Base-by-base conservation (phyloP, 2,797 vertebrate genomes). In the Xerus rutilus region DNA sequence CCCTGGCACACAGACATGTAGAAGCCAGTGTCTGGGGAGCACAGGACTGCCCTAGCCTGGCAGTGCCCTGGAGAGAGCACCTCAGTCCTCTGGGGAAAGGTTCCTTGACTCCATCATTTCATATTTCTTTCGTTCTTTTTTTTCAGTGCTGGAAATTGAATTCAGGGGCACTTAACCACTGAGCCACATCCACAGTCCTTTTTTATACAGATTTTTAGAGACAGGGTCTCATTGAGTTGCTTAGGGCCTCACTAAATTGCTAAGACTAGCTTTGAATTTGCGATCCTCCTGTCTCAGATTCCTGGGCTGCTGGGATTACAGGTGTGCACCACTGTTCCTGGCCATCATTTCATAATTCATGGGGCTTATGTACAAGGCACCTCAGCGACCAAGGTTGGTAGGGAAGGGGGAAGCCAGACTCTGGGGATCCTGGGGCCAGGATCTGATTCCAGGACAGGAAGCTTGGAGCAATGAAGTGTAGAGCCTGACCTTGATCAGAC, bases 361-460 rank as follows among this genome's bases (percentile, higher is more conserved):
- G n/a, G 67, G 32, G 43, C 39, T 83, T 72, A 10, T 45, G 18
- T 32, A 69, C 9, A 69, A 78, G 78, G 59, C 59, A 73, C 74
- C 69, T 96, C 83, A 39, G 84, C 43, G 70, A 59, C 82, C 65
- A 35, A 15, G 23, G 82, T 62, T 91, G 43, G n/a, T 83, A 20
- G 54, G 57, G 47, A 88, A 88, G 65, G n/a, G 74, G 32, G 67
- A 96, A 93, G 78, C 67, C 72, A 94, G 73, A 52, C 7, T 14
- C 86, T 82, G 30, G 62, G 49, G 43, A 95, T 62, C 21, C 23
- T 92, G 45, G 52, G 49, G 5, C 76, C 74, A 74, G 32, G 47
- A 70, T 18, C 5, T 82, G 85, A 93, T 62, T 93, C 64, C n/a
- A 85, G 69, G 43, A 12, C 13, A 95, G 73, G n/a, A 94, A 93